Percentiles rank a stretch among this genome's conserved stretches.
Evolutionary conservation across 2,113 vertebrate genomes (phyloP).

Genomic region (Pelodiscus sinensis): DNA sequence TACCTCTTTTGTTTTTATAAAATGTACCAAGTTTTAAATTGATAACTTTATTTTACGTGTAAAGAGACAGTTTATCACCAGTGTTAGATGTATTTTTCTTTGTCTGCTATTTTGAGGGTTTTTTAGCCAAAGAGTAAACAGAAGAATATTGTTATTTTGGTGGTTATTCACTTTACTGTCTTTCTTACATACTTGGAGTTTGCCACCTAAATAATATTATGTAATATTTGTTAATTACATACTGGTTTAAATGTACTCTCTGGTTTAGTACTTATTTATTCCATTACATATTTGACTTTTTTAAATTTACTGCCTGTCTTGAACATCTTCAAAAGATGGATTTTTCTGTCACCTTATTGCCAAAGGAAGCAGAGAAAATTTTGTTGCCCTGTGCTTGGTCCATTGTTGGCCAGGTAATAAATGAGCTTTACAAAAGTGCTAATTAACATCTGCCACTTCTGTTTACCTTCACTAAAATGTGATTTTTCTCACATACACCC

Average conservation of each 20-base stretch:
- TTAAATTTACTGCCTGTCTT: constrained; percentile 63
- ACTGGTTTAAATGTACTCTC: constrained; percentile 53
- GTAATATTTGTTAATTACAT: constrained; percentile 62
- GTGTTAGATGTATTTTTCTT: constrained; percentile 79
- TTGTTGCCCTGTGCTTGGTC: constrained; percentile 72
- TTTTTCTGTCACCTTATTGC: constrained; percentile 67
- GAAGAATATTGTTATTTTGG: constrained; percentile 78
- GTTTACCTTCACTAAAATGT: constrained; percentile 82
- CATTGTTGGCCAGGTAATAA: constrained; percentile 71
- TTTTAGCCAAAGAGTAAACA: constrained; percentile 95
- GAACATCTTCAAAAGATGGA: constrained; percentile 76
- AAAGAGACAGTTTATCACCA: constrained; percentile 77
- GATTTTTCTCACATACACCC: constrained; percentile 63
- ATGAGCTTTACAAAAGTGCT: constrained; percentile 80
- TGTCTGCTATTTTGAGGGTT: constrained; percentile 77
- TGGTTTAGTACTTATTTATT: constrained; percentile 74
- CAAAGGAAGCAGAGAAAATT: constrained; percentile 80
- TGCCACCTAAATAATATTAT: constrained; percentile 73
- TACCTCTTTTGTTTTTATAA: constrained; percentile 86
- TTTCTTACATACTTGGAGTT: constrained; percentile 65
- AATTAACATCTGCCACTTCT: constrained; percentile 77
- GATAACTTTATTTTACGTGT: constrained; percentile 78
- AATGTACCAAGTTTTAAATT: constrained; percentile 79
- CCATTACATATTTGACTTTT: constrained; percentile 76
- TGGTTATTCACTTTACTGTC: constrained; percentile 70